These are phyloP conservation scores for Gymnogyps californianus DNA, from an alignment of 2,113 vertebrate genomes.

Conservation along the genomic window DNA sequence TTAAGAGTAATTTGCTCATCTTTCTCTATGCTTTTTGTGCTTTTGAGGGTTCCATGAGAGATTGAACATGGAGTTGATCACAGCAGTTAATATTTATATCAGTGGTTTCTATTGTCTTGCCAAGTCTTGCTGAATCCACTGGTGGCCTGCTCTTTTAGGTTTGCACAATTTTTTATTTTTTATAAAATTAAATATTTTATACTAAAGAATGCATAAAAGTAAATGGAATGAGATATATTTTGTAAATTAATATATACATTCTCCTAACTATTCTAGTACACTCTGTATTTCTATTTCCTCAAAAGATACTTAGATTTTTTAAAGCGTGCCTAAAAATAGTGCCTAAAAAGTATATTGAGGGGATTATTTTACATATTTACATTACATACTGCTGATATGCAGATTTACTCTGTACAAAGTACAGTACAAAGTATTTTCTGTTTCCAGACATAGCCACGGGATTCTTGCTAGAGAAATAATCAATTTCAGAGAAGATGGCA, in stretches of 20 bases:
- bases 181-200: not conserved
- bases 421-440: not conserved
- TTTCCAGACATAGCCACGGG: not conserved
- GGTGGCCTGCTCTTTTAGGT: not conserved
- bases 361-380: not conserved
- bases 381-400: not conserved
- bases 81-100: not conserved
- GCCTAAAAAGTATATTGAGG: not conserved
- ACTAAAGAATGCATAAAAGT: not conserved
- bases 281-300: not conserved
- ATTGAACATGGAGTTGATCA: not conserved
- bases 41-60: not conserved
- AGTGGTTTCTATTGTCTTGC: not conserved
- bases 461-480: not conserved
- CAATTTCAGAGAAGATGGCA: not conserved
- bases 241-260: not conserved
- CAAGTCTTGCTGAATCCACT: not conserved
- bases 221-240: not conserved
- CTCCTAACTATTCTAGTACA: not conserved
- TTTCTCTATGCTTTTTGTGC: not conserved
- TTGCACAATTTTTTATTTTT: not conserved
- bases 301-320: not conserved
- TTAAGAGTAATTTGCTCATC: not conserved
- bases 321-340: not conserved
- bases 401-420: not conserved